phyloP scores from a whole-genome alignment of 2,888 invertebrate species.

The Meta bourneti region DNA sequence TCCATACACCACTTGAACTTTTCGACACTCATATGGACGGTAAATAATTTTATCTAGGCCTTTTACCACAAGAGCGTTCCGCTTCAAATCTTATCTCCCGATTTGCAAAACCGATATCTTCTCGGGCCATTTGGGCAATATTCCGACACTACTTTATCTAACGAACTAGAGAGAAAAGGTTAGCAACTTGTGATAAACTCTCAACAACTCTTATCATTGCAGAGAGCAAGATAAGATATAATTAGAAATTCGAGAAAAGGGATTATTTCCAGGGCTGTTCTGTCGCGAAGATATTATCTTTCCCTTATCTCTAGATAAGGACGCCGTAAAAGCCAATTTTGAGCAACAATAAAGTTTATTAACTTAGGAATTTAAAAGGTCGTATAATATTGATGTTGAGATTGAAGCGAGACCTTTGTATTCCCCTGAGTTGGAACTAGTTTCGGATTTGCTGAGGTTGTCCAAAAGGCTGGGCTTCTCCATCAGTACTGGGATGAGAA shows the following conservation, averaged over 20 bases:
- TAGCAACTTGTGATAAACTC: slow-evolving; percentile 2
- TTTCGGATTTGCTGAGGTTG: too few relatives aligned
- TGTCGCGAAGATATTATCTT: background rate
- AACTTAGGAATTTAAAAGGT: background rate
- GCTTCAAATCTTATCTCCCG: slow-evolving; percentile 2
- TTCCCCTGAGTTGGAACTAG: too few relatives aligned
- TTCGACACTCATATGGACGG: slow-evolving; percentile 26
- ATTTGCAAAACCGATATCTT: slow-evolving; percentile 3
- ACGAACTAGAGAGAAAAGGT: background rate
- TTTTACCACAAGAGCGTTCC: background rate
- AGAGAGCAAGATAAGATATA: background rate
- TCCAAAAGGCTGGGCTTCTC: too few relatives aligned
- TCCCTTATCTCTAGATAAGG: background rate
- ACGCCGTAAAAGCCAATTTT: background rate
- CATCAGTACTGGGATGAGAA: too few relatives aligned
- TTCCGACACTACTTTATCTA: slow-evolving; percentile 15
- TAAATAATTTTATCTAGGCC: slow-evolving; percentile 5
- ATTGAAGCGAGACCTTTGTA: too few relatives aligned
- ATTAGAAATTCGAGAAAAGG: background rate
- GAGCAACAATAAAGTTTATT: background rate
- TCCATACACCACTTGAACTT: slow-evolving; percentile 30
- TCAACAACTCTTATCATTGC: background rate
- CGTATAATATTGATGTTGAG: background rate
- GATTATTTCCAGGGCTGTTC: background rate
- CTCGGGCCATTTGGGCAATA: background rate